Conservation (phyloP, 2,113 vertebrate species). For the Hiodon tergisus region DNA sequence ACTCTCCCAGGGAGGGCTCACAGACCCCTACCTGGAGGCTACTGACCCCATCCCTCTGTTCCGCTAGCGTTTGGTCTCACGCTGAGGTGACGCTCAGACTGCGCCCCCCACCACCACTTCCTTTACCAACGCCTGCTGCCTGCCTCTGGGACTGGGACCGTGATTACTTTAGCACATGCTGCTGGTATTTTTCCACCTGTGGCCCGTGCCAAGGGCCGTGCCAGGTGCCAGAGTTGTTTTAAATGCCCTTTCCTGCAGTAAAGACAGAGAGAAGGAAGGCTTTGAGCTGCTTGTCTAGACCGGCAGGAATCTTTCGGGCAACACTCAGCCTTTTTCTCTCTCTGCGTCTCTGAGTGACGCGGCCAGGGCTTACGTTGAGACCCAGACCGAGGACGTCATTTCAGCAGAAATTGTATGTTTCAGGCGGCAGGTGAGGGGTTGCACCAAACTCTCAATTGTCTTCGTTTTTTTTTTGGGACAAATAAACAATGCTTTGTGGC, state of each 20-base stretch:
- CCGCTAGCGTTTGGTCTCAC: not conserved
- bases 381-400: not conserved
- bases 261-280: constrained; percentile 51
- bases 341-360: constrained; percentile 33
- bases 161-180: constrained; percentile 38
- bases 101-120: not conserved
- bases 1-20: no score
- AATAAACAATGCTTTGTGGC: no score
- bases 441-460: not conserved
- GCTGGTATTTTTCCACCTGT: constrained; percentile 35
- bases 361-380: not conserved
- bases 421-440: not conserved
- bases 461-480: no score
- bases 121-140: not conserved
- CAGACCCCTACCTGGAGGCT: no score
- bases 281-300: constrained; percentile 60
- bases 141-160: constrained; percentile 10
- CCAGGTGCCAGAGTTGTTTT: constrained; percentile 43
- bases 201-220: constrained; percentile 29
- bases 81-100: not conserved
- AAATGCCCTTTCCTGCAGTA: constrained; percentile 48
- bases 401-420: not conserved
- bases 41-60: no score
- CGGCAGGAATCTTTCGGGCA: constrained; percentile 53
- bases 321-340: constrained; percentile 32